Evolutionary conservation across 30 jellyfish, hydroid and myxozoan genomes (phyloP).

Genomic region (Sanderia malayensis): DNA sequence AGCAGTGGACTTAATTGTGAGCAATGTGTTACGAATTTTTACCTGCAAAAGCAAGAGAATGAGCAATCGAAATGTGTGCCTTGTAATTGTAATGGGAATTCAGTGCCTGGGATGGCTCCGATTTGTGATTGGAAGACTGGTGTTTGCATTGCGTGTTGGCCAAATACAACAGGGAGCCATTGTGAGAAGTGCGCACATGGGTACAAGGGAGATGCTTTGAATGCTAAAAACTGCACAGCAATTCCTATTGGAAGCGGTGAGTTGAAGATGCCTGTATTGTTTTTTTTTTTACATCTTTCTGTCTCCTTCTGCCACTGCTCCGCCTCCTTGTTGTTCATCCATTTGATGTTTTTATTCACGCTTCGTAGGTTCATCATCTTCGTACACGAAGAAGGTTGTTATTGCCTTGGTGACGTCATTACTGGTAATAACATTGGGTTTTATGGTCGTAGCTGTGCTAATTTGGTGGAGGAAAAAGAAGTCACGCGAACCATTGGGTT

Average conservation of each 20-base stretch:
- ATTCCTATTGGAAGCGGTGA: no score
- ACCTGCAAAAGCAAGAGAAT: constrained; percentile 7
- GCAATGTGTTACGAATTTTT: constrained; percentile 37
- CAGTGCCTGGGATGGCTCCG: constrained; percentile 13
- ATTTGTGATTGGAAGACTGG: constrained; percentile 49
- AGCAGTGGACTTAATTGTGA: constrained; percentile 61
- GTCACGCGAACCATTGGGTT: constrained; percentile 59
- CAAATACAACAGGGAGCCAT: constrained; percentile 41
- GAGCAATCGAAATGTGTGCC: constrained; percentile 25
- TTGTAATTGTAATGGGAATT: constrained; percentile 55
- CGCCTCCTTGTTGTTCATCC: no score
- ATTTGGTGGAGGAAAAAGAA: constrained; percentile 29
- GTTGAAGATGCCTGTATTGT: no score
- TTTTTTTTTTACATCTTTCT: no score
- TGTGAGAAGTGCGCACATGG: constrained; percentile 61
- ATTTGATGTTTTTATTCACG: no score
- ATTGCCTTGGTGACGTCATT: constrained; percentile 42
- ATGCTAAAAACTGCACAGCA: constrained; percentile 58
- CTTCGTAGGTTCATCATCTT: constrained; percentile 1
- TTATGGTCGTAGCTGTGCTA: constrained; percentile 19
- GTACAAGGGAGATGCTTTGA: constrained; percentile 53
- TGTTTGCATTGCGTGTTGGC: constrained; percentile 22
- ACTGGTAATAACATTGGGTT: constrained; percentile 15
- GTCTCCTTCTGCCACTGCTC: no score
- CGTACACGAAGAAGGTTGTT: constrained; percentile 7